Percentiles rank a stretch among this genome's conserved stretches.
These are phyloP conservation scores for Liparis tanakae DNA, from an alignment of 2,797 vertebrate genomes.

Conservation along the genomic window DNA sequence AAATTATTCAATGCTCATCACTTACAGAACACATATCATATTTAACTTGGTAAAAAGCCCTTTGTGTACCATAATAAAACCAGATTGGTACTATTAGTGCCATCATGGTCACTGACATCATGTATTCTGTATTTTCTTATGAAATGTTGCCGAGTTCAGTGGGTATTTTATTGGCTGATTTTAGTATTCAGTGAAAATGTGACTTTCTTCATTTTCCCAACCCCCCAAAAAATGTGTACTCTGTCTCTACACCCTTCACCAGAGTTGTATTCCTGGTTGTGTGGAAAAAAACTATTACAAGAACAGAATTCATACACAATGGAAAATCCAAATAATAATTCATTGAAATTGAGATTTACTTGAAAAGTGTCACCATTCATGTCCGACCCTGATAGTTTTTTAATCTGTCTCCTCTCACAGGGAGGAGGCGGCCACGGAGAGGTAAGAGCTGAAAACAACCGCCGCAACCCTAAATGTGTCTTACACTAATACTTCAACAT, in stretches of 20 bases:
- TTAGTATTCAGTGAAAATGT: neutral
- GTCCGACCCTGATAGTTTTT: neutral
- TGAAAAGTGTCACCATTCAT: neutral
- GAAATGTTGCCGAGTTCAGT: too few species aligned
- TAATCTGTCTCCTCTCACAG: slow-evolving; percentile 44
- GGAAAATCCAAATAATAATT: neutral
- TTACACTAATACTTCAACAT: neutral
- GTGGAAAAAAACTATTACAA: neutral
- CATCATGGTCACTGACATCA: too few species aligned
- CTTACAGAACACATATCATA: neutral
- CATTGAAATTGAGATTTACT: neutral
- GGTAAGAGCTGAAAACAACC: slow-evolving; percentile 55
- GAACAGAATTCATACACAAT: neutral
- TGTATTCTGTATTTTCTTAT: too few species aligned
- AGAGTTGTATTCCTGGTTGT: neutral
- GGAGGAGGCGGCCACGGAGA: slow-evolving; percentile 76
- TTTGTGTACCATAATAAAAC: neutral
- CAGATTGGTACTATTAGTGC: neutral
- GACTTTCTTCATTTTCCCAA: neutral
- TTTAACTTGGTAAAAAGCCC: neutral
- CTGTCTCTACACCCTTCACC: neutral
- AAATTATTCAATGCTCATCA: neutral
- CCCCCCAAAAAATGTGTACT: neutral
- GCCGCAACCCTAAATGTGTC: neutral
- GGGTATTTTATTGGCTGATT: neutral